Evolutionary conservation across 2,113 vertebrate genomes (phyloP).

Genomic region (Danio rerio): GRCz12tu NC_133176.1:38625001-38625500

Average conservation of each 20-base stretch:
- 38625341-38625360: too few species aligned
- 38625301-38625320: not conserved
- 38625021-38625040: constrained; percentile 74
- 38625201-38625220: not conserved
- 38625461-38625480: not conserved
- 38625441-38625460: not conserved
- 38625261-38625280: not conserved
- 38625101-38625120: constrained; percentile 96
- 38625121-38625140: constrained; percentile 97
- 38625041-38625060: constrained; percentile 92
- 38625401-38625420: not conserved
- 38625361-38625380: not conserved
- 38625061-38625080: constrained; percentile 95
- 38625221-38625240: constrained; percentile 8
- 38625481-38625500: constrained; percentile 3
- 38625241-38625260: not conserved
- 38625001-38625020: not conserved
- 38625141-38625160: constrained; percentile 96
- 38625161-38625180: constrained; percentile 93
- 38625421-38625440: constrained; percentile 23
- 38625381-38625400: not conserved
- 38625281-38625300: not conserved
- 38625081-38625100: constrained; percentile 98
- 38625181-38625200: not conserved
- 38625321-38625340: not conserved